Percentiles rank a stretch among this genome's conserved stretches.
phyloP scores from a whole-genome alignment of 2,888 invertebrate species.

The Kuschelorhynchus macadamiae region DNA sequence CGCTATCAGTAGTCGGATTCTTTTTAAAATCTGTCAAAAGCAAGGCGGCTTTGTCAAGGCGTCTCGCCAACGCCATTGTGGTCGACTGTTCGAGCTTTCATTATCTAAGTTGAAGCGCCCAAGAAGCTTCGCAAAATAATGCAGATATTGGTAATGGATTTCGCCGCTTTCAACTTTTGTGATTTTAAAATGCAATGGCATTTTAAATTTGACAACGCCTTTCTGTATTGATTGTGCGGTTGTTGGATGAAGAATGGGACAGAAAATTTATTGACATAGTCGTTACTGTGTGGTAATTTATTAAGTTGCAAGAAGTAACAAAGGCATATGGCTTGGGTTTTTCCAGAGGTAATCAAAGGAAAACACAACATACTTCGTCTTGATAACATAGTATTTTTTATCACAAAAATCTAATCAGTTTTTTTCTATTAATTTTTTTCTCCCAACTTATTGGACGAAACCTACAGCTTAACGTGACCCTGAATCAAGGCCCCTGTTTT shows the following conservation, averaged over 20 bases:
- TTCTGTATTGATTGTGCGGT: conserved; percentile 31
- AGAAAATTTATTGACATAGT: not conserved
- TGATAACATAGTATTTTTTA: no score
- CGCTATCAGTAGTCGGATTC: conserved; percentile 54
- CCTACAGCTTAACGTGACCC: no score
- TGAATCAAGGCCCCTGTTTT: no score
- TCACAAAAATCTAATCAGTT: no score
- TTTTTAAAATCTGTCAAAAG: conserved; percentile 67
- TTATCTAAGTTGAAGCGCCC: conserved; percentile 67
- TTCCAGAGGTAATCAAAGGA: no score
- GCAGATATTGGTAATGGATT: conserved; percentile 68
- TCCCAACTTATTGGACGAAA: no score
- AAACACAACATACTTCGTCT: no score
- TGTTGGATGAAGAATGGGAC: not conserved
- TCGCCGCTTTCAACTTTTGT: conserved; percentile 64
- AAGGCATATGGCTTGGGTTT: no score
- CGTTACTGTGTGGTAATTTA: no score
- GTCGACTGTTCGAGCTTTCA: conserved; percentile 65
- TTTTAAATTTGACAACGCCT: conserved; percentile 59
- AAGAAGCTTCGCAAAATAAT: conserved; percentile 66
- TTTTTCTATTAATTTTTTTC: no score
- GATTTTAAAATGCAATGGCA: conserved; percentile 62
- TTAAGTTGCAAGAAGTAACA: no score
- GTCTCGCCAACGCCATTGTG: conserved; percentile 66
- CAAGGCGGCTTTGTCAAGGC: conserved; percentile 58